A percentile compares a stretch with the other conserved stretches of the same genome.
Evolutionary conservation across 2,888 invertebrate genomes (phyloP).

Genomic region (Dolichomitus sp.): DNA sequence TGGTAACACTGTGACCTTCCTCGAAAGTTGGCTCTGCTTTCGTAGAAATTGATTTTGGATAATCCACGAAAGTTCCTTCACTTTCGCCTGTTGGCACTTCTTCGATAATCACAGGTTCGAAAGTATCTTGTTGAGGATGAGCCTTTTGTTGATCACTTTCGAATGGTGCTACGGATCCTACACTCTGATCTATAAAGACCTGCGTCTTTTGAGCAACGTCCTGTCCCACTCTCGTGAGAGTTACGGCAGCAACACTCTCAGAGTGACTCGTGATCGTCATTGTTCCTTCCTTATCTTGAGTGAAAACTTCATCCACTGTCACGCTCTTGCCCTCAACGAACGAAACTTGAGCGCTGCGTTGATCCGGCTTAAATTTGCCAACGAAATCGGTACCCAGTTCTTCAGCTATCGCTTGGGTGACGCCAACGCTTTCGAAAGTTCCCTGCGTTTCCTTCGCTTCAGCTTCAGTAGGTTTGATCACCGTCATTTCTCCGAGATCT

Average conservation of each 20-base stretch:
- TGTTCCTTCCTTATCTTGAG: constrained; percentile 82
- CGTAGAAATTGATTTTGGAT: constrained; percentile 75
- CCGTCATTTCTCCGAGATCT: constrained; percentile 76
- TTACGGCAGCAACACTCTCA: constrained; percentile 73
- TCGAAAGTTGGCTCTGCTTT: constrained; percentile 83
- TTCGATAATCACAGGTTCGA: constrained; percentile 78
- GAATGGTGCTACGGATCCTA: constrained; percentile 74
- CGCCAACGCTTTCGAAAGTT: constrained; percentile 85
- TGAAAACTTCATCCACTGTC: constrained; percentile 81
- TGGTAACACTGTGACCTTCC: constrained; percentile 87
- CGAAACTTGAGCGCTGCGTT: constrained; percentile 77
- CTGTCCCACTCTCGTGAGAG: constrained; percentile 75
- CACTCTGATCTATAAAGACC: constrained; percentile 80
- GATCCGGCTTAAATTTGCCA: constrained; percentile 76
- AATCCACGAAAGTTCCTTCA: constrained; percentile 77
- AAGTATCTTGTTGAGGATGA: constrained; percentile 76
- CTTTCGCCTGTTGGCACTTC: constrained; percentile 78
- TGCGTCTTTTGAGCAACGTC: constrained; percentile 83
- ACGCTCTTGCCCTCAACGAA: constrained; percentile 83
- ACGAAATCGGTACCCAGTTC: constrained; percentile 73
- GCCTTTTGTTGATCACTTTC: constrained; percentile 76
- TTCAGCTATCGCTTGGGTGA: constrained; percentile 82
- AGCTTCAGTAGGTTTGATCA: constrained; percentile 81
- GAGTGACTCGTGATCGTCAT: constrained; percentile 72
- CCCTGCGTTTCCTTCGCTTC: constrained; percentile 86